Percentiles rank a stretch among this genome's conserved stretches.
Conservation (phyloP, 2,888 invertebrate genomes). For the Dastarcus helophoroides region DNA sequence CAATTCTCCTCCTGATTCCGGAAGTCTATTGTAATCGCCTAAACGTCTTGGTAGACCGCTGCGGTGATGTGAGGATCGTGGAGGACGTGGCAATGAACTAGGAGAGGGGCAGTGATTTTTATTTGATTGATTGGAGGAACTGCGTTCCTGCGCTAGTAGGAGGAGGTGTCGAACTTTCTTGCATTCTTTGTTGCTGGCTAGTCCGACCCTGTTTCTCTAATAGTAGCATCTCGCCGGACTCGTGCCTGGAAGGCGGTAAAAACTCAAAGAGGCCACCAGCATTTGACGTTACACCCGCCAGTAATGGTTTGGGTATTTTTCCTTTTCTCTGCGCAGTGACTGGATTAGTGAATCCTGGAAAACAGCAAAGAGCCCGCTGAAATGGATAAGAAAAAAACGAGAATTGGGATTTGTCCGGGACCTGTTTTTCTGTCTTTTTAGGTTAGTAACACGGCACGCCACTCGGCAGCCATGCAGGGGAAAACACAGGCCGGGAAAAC, state of each 20-base stretch:
- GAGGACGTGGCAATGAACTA: constrained; percentile 60
- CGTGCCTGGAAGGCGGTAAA: constrained; percentile 34
- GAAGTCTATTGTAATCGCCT: constrained; percentile 56
- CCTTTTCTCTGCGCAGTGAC: constrained; percentile 63
- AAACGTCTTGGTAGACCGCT: constrained; percentile 39
- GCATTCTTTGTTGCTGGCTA: constrained; percentile 61
- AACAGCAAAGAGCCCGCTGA: constrained; percentile 77
- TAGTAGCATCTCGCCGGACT: constrained; percentile 57
- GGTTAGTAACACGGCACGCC: constrained; percentile 42
- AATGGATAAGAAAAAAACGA: constrained; percentile 45
- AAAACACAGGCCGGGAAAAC: too few species aligned
- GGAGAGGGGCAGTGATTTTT: constrained; percentile 55
- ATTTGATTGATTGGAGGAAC: too few species aligned
- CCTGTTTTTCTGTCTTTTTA: constrained; percentile 34
- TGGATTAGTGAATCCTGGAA: constrained; percentile 72
- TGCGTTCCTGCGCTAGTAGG: too few species aligned
- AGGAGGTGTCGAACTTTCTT: constrained; percentile 33
- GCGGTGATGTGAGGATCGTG: constrained; percentile 43
- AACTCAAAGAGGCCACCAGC: constrained; percentile 25
- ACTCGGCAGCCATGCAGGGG: constrained; percentile 36
- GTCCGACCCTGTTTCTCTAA: constrained; percentile 67
- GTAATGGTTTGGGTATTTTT: constrained; percentile 63
- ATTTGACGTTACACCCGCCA: constrained; percentile 50
- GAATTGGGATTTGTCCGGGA: constrained; percentile 37
- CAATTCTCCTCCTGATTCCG: constrained; percentile 37